Evolutionary conservation across 2,888 invertebrate genomes (phyloP).

Genomic region (Coremacera marginata): DNA sequence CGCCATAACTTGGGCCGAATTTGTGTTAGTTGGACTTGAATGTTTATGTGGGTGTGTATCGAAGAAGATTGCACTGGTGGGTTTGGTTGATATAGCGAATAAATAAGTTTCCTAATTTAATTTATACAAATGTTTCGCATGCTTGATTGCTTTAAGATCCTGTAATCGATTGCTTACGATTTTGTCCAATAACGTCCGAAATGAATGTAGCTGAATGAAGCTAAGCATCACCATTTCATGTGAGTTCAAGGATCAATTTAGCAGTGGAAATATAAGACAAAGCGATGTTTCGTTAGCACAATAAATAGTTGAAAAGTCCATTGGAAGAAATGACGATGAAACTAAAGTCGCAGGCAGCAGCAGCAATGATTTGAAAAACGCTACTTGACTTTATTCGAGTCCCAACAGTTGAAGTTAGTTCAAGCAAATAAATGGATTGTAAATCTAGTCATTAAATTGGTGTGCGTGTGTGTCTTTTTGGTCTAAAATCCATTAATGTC

Average conservation of each 20-base stretch:
- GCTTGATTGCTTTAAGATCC: conserved; percentile 57
- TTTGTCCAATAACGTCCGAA: neutral
- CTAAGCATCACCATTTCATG: neutral
- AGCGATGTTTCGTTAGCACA: neutral
- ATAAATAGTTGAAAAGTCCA: too few relatives aligned
- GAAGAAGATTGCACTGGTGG: neutral
- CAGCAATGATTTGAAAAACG: too few relatives aligned
- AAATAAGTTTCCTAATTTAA: conserved; percentile 49
- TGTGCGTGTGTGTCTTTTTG: too few relatives aligned
- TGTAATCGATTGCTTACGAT: conserved; percentile 60
- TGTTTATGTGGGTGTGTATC: neutral
- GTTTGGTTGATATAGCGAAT: conserved; percentile 1
- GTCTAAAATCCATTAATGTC: too few relatives aligned
- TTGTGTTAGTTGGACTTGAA: neutral
- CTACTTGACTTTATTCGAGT: too few relatives aligned
- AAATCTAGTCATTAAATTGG: too few relatives aligned
- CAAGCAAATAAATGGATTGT: too few relatives aligned
- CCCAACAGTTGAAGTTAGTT: too few relatives aligned
- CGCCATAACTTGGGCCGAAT: neutral
- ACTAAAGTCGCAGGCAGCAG: too few relatives aligned
- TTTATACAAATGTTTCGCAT: conserved; percentile 59
- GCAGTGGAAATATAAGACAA: neutral
- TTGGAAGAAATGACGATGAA: too few relatives aligned
- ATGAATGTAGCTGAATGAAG: neutral
- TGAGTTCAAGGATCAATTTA: neutral